Conservation (phyloP, 2,797 vertebrate genomes). For the Amblyopsis hoosieri region DNA sequence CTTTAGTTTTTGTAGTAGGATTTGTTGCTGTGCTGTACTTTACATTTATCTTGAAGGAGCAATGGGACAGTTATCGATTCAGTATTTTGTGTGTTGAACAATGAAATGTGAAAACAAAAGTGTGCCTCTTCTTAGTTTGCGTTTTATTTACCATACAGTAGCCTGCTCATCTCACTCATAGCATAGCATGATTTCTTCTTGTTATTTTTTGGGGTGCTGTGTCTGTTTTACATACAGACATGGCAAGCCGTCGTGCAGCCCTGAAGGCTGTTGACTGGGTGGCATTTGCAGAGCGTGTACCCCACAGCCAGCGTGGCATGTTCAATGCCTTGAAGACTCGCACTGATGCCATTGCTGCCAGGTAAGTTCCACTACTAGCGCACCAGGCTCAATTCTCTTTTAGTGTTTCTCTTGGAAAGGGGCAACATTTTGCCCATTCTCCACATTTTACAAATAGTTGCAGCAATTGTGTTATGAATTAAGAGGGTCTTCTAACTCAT, state of each 20-base stretch:
- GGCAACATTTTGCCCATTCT: neutral
- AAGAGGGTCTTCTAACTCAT: too few relatives aligned
- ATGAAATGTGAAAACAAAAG: neutral
- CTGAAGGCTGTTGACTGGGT: conserved; percentile 92
- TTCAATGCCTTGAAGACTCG: conserved; percentile 91
- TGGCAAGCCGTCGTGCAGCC: conserved; percentile 86
- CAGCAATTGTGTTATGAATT: too few relatives aligned
- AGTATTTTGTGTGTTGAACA: too few relatives aligned
- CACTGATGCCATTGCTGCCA: conserved; percentile 84
- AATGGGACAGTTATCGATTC: too few relatives aligned
- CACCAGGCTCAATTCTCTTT: neutral
- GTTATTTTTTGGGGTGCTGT: neutral
- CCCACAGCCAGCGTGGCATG: conserved; percentile 85
- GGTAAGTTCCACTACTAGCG: conserved; percentile 72
- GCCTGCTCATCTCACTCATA: too few relatives aligned
- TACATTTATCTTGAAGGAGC: too few relatives aligned
- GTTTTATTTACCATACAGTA: neutral
- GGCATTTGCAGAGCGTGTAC: conserved; percentile 89
- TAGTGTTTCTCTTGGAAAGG: neutral
- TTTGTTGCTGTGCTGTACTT: too few relatives aligned
- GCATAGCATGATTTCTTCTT: too few relatives aligned
- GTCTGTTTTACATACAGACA: conserved; percentile 34
- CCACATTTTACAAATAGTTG: neutral
- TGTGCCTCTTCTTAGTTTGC: neutral
- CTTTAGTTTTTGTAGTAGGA: too few relatives aligned